These are phyloP conservation scores for Cryptocephalus moraei DNA, from an alignment of 2,888 invertebrate species.

Conservation along the genomic window DNA sequence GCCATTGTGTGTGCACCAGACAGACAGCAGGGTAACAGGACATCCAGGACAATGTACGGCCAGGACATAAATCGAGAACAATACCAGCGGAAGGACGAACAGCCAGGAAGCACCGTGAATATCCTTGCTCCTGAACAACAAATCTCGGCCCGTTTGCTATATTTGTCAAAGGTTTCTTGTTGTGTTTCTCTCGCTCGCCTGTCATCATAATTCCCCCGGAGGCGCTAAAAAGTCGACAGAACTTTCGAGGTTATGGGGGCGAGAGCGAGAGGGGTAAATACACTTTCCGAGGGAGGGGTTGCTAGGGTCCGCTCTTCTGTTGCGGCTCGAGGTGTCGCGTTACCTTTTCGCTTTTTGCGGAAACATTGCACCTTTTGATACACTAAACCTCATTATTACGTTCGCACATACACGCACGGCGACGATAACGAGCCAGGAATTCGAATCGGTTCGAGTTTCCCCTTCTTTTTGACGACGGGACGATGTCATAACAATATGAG, in stretches of 20 bases:
- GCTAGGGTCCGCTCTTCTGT: too few species aligned
- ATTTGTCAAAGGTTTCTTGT: conserved; percentile 18
- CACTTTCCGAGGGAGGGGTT: too few species aligned
- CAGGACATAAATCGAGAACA: conserved; percentile 36
- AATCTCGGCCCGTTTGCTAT: conserved; percentile 22
- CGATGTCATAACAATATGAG: too few species aligned
- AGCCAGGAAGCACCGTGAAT: conserved; percentile 33
- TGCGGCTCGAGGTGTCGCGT: too few species aligned
- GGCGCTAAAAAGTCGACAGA: conserved; percentile 6
- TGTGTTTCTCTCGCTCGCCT: conserved; percentile 11
- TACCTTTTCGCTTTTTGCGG: too few species aligned
- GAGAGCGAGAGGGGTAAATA: too few species aligned
- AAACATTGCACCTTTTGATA: too few species aligned
- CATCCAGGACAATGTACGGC: conserved; percentile 28
- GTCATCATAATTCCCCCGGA: conserved; percentile 10
- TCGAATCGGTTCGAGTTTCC: too few species aligned
- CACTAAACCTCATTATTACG: too few species aligned
- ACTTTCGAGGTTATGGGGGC: conserved; percentile 1
- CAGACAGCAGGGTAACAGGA: conserved; percentile 27
- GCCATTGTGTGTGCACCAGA: conserved; percentile 32
- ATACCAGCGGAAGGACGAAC: conserved; percentile 32
- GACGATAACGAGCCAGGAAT: too few species aligned
- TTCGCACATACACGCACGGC: too few species aligned
- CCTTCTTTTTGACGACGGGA: too few species aligned
- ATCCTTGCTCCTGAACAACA: conserved; percentile 29